phyloP scores from a whole-genome alignment of 2,888 invertebrate species.

The Lordiphosa andalusiaca region DNA sequence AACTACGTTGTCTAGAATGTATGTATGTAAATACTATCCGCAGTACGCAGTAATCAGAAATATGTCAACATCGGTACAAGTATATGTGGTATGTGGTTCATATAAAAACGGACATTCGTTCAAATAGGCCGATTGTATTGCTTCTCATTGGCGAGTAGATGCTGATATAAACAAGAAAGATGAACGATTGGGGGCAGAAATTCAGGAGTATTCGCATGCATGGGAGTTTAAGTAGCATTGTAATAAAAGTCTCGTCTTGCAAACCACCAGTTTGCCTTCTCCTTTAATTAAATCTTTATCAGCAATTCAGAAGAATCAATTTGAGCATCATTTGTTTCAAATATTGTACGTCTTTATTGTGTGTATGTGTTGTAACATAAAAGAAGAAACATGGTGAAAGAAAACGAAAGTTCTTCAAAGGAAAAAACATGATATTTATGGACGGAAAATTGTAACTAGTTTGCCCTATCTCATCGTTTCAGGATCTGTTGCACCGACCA shows the following conservation, averaged over 20 bases:
- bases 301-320: slow-evolving; percentile 44
- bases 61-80: too few species aligned
- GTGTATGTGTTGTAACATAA: slow-evolving; percentile 5
- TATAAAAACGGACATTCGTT: not conserved
- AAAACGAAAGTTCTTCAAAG: not conserved
- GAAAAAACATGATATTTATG: slow-evolving; percentile 3
- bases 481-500: not conserved
- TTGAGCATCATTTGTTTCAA: slow-evolving; percentile 27
- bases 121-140: slow-evolving; percentile 4
- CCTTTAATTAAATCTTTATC: slow-evolving; percentile 21
- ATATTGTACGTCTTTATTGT: slow-evolving; percentile 9
- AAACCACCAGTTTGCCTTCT: slow-evolving; percentile 3
- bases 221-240: slow-evolving; percentile 13
- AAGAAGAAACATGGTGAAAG: slow-evolving; percentile 7
- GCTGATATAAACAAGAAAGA: slow-evolving; percentile 4
- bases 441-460: slow-evolving; percentile 9
- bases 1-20: slow-evolving; percentile 10
- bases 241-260: slow-evolving; percentile 7
- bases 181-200: slow-evolving; percentile 1
- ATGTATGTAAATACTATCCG: too few species aligned
- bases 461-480: not conserved
- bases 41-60: too few species aligned
- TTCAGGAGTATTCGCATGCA: slow-evolving; percentile 14
- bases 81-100: not conserved
- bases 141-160: slow-evolving; percentile 1